Evolutionary conservation across 23 tunicate species (phyloP).

Genomic region (Halocynthia aurantium): DNA sequence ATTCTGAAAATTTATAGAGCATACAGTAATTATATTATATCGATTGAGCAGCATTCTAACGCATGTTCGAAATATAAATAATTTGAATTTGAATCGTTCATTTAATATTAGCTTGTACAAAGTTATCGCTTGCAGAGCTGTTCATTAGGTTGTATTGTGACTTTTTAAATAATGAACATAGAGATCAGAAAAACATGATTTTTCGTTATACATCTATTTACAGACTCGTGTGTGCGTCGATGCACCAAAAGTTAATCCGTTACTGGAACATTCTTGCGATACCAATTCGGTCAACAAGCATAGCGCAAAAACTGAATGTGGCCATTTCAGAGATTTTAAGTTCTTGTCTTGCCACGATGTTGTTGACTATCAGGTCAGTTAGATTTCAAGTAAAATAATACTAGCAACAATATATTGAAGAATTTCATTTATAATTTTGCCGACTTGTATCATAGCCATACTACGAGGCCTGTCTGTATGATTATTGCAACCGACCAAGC

Average conservation of each 20-base stretch:
- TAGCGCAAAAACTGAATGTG: slow-evolving; percentile 77
- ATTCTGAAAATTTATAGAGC: no score
- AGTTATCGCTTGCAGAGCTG: no score
- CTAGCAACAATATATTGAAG: neutral
- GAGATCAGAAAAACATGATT: no score
- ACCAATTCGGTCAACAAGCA: slow-evolving; percentile 81
- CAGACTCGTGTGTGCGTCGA: slow-evolving; percentile 73
- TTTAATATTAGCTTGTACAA: no score
- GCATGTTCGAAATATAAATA: no score
- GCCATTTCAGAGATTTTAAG: slow-evolving; percentile 49
- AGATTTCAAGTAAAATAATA: neutral
- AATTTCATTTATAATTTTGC: neutral
- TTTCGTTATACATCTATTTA: neutral
- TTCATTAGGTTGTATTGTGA: no score
- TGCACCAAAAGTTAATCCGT: slow-evolving; percentile 85
- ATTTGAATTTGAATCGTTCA: no score
- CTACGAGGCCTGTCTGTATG: slow-evolving; percentile 84
- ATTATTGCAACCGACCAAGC: slow-evolving; percentile 66
- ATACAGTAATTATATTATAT: no score
- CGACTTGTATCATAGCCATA: slow-evolving; percentile 49
- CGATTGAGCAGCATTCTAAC: no score
- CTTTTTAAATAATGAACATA: no score
- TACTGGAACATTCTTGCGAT: slow-evolving; percentile 79
- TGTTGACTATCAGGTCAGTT: slow-evolving; percentile 82
- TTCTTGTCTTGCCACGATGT: slow-evolving; percentile 96